Base-by-base conservation (phyloP, 2,113 vertebrate genomes). In the Sinocyclocheilus rhinocerous region DNA sequence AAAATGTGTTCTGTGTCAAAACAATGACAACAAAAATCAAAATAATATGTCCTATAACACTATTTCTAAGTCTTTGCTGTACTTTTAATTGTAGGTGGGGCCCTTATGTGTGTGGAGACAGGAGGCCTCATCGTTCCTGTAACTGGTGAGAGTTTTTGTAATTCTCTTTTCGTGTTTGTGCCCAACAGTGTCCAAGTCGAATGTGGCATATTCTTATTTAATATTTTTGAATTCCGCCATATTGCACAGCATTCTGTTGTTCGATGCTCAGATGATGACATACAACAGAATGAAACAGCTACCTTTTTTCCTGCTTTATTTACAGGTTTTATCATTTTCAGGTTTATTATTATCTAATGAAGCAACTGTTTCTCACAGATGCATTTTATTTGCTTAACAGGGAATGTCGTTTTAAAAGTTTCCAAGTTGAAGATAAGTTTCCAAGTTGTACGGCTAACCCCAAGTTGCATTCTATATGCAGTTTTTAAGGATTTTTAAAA, bases 1-100 rank as follows among this genome's bases (percentile, higher is more conserved):
- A 69, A 33, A 69, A 80, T 90, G 87, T 91, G 72, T 65, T 65
- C 12, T 29, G 63, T 39, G 7, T 72, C 18, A 39, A 36, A 33
- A 72, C 18, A 72, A 20, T 42, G 16, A 39, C 18, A 72, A 33
- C 2, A 69, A 69, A 69, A 69, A 18, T 7, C 13, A 0, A 69
- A 36, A 67, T 7, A 0, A 59, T 59, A 61, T 69, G 29, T 36
- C 15, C 3, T 69, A 29, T 29, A 7, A 29, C 5, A 15, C 65
- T 15, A 3, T 90, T 80, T 73, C 15, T 59, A 42, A 65, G n/a
- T 50, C 11, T 65, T 29, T 55, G 48, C 26, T 18, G 10, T 63
- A 9, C 16, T 76, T 76, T 76, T 61, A 72, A n/a, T 83, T 55
- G 50, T 15, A 84, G 70, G 3, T 42, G 48, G 50, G 15, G 7